phyloP scores from a whole-genome alignment of 2,888 invertebrate species.

The Crocallis elinguaria region DNA sequence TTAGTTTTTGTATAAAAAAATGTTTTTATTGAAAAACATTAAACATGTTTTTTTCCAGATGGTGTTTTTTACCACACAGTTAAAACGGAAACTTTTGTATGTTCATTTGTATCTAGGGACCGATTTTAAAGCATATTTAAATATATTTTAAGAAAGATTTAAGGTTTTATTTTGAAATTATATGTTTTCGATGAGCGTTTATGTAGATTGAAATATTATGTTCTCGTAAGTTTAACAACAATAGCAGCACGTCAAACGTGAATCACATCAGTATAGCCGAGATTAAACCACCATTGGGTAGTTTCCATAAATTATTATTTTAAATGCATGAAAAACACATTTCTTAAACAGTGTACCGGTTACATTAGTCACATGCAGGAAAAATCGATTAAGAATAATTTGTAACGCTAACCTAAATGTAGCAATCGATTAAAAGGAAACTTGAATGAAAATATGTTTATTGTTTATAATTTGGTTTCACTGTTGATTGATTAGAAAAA shows the following conservation, averaged over 20 bases:
- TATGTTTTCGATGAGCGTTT: too few relatives aligned
- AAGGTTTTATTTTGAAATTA: too few relatives aligned
- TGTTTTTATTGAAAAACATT: too few relatives aligned
- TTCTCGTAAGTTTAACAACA: too few relatives aligned
- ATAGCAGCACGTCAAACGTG: neutral
- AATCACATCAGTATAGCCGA: neutral
- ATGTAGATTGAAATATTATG: too few relatives aligned
- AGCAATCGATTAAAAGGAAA: neutral
- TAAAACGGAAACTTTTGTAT: too few relatives aligned
- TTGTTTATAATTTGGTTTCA: neutral
- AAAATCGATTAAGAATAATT: conserved; percentile 10
- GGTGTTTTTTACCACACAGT: too few relatives aligned
- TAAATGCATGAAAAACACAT: conserved; percentile 18
- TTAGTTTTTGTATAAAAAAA: too few relatives aligned
- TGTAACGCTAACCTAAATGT: neutral
- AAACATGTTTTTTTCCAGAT: too few relatives aligned
- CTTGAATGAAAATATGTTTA: neutral
- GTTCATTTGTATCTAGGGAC: too few relatives aligned
- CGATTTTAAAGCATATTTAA: too few relatives aligned
- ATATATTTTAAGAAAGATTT: neutral
- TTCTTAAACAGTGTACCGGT: neutral
- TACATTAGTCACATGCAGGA: conserved; percentile 10
- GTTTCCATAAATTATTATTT: conserved; percentile 16
- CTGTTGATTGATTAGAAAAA: too few relatives aligned
- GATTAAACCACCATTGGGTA: conserved; percentile 7